phyloP scores from a whole-genome alignment of 2,888 invertebrate species.

The Leptinotarsa juncta region DNA sequence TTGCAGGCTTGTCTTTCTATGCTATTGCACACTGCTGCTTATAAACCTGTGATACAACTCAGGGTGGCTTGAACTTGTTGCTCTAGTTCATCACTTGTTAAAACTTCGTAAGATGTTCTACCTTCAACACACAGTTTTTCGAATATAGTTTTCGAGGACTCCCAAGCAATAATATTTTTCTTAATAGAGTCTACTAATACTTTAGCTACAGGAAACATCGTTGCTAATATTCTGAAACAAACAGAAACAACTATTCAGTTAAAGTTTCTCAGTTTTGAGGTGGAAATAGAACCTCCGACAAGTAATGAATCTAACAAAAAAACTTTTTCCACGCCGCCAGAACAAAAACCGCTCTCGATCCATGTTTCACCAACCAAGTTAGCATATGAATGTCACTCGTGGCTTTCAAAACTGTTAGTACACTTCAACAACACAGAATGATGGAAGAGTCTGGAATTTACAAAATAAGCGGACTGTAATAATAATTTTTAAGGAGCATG shows the following conservation, averaged over 20 bases:
- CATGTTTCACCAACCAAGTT: too few species aligned
- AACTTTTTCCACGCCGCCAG: too few species aligned
- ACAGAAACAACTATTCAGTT: background rate
- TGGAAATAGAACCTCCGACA: too few species aligned
- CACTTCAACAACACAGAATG: too few species aligned
- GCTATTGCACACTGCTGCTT: background rate
- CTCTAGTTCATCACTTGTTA: constrained; percentile 56
- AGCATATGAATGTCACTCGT: too few species aligned
- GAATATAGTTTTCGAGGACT: constrained; percentile 66
- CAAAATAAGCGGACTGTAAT: too few species aligned
- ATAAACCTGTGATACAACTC: constrained; percentile 21
- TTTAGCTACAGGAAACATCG: constrained; percentile 68
- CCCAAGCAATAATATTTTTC: constrained; percentile 72
- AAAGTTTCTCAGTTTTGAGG: background rate
- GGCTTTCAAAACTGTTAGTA: too few species aligned
- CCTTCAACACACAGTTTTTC: constrained; percentile 52
- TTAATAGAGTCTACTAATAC: constrained; percentile 67
- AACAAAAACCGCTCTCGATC: too few species aligned
- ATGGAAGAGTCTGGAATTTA: too few species aligned
- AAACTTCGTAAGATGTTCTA: constrained; percentile 56
- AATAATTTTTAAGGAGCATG: too few species aligned
- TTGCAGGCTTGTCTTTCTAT: constrained; percentile 26
- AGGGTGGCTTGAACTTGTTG: constrained; percentile 51
- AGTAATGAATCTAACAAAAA: too few species aligned
- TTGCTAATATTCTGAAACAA: constrained; percentile 67